Base-by-base conservation (phyloP, 2,113 vertebrate genomes). In the Notothenia rossii region DNA sequence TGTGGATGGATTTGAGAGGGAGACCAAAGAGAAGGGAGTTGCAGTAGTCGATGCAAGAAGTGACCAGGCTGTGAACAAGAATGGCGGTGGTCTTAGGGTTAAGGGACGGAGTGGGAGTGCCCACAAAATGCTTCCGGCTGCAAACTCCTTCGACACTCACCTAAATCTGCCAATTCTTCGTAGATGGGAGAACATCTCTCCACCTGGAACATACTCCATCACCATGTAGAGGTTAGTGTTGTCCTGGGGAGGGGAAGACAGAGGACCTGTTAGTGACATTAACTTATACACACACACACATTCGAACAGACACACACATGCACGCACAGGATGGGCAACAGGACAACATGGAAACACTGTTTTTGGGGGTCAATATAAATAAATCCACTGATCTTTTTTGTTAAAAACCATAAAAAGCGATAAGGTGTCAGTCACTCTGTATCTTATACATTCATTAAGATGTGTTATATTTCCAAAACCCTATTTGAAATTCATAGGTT, bases 221-320 rank as follows among this genome's bases (percentile, higher is more conserved):
- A 98, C 95, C 97, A 98, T 98, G 94, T 98, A 97, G 77, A 98
- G 94, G 89, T 97, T 97, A 22, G 96, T 95, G 93, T 97, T 97
- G 92, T 98, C 97, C 96, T 96, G 85, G 20, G 67, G 71, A 77
- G 81, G 13, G 66, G 48, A 75, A 81, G 65, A 85, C 33, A 51
- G 43, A 68, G n/a, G 48, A 50, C 10, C 5, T 11, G 77, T 86
- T 85, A 84, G 81, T 78, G 55, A 63, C 83, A 67, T 50, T 17
- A 53, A 36, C 29, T 53, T 46, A 70, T 29, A 22, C 7, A 63
- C 68, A 62, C 22, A 50, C 25, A 29, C 25, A 56, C 20, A 59
- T 50, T 17, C 18, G 17, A 79, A 62, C 11, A 74, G 17, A 59
- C 53, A 49, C 46, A 58, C 17, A 65, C 20, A 25, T 50, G 64